A percentile compares a stretch with the other conserved stretches of the same genome.
Evolutionary conservation across 2,888 invertebrate species (phyloP).

Genomic region (Xanthorhoe spadicearia): DNA sequence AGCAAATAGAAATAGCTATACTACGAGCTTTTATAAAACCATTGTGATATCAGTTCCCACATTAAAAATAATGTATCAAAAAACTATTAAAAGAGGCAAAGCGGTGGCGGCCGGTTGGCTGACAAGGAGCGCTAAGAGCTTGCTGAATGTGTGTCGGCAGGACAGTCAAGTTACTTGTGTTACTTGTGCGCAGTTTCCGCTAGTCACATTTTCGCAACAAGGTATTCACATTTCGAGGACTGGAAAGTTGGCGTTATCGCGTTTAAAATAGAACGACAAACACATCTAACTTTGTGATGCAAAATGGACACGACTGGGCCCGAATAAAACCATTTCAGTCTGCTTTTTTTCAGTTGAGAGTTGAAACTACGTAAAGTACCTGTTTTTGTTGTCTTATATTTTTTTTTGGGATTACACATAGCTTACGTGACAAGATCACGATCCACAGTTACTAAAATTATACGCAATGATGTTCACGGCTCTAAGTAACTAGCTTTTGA

Average conservation of each 20-base stretch:
- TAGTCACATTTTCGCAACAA: constrained; percentile 85
- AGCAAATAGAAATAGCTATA: neutral
- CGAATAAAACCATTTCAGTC: constrained; percentile 55
- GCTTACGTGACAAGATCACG: no score
- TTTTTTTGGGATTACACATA: neutral
- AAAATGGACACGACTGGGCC: constrained; percentile 72
- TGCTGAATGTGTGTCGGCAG: constrained; percentile 63
- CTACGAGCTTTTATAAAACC: neutral
- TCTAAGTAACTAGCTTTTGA: no score
- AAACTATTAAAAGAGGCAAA: constrained; percentile 9
- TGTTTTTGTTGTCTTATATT: constrained; percentile 4
- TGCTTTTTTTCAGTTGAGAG: constrained; percentile 37
- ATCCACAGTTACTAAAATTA: no score
- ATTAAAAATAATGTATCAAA: neutral
- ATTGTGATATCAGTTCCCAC: neutral
- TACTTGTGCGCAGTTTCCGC: constrained; percentile 83
- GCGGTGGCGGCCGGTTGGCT: neutral
- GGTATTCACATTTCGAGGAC: constrained; percentile 84
- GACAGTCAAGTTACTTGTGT: constrained; percentile 81
- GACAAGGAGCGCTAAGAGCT: constrained; percentile 28
- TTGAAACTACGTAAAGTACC: constrained; percentile 26
- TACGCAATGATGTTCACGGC: no score
- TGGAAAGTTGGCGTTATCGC: constrained; percentile 84
- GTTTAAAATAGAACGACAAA: constrained; percentile 83
- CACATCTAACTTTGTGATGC: constrained; percentile 83